Conservation (phyloP, 2,113 vertebrate genomes). For the Phylloscopus whistleri region DNA sequence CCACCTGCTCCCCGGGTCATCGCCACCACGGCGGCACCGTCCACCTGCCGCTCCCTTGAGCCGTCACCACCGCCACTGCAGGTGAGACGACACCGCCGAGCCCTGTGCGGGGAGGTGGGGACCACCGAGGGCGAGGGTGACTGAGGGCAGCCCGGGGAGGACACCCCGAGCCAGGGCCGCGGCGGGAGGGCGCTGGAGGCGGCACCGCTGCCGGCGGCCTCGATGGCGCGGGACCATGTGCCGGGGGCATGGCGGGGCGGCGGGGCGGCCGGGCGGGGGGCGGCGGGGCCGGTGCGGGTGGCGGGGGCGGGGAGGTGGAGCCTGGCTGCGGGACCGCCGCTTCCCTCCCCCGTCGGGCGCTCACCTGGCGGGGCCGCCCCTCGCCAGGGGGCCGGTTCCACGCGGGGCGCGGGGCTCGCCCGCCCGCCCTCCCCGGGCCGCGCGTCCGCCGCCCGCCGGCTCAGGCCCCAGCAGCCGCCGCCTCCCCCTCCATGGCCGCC, state of each 20-base stretch:
- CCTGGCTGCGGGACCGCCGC: not conserved
- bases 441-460: too few relatives aligned
- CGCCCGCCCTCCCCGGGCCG: too few relatives aligned
- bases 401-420: too few relatives aligned
- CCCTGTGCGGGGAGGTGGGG: not conserved
- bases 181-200: not conserved
- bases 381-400: too few relatives aligned
- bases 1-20: not conserved
- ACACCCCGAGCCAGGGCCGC: not conserved
- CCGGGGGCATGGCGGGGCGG: not conserved
- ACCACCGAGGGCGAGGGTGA: not conserved
- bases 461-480: too few relatives aligned
- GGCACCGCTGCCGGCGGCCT: not conserved
- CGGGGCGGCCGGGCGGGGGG: not conserved
- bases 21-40: not conserved
- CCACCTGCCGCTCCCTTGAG: not conserved
- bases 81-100: not conserved
- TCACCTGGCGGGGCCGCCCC: too few relatives aligned
- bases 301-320: too few relatives aligned
- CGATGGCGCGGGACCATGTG: conserved; percentile 24
- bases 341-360: not conserved
- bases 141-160: not conserved
- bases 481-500: not conserved
- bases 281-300: not conserved
- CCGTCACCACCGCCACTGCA: not conserved